These are phyloP conservation scores for Aldabrachelys gigantea DNA, from an alignment of 2,113 vertebrate species.

Conservation along the genomic window DNA sequence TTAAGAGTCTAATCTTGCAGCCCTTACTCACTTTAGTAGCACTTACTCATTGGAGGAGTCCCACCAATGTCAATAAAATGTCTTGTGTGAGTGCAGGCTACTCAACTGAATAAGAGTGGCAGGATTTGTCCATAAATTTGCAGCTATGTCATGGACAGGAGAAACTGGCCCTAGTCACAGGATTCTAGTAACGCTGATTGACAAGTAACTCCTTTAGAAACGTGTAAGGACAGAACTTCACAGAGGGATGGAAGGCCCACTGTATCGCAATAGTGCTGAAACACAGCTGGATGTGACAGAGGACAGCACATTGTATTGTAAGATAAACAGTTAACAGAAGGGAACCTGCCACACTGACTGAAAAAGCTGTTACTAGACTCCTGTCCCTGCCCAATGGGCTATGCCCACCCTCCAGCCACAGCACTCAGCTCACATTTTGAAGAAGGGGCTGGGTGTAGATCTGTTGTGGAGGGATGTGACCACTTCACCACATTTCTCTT, in stretches of 20 bases:
- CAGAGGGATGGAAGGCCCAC: not conserved
- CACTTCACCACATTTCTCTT: not conserved
- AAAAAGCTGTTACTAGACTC: not conserved
- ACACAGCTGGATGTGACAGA: not conserved
- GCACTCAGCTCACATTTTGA: not conserved
- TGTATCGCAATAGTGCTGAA: not conserved
- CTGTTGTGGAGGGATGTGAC: not conserved
- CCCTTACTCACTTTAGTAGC: not conserved
- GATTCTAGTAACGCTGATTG: not conserved
- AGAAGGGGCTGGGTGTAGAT: not conserved
- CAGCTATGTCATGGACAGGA: not conserved
- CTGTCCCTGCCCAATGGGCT: not conserved
- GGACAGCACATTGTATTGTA: not conserved
- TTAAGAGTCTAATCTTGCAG: not conserved
- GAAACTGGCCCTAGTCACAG: not conserved
- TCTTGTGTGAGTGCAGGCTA: fast-evolving
- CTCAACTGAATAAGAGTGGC: not conserved
- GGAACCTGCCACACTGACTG: not conserved
- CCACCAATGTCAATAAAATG: not conserved
- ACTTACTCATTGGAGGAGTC: not conserved
- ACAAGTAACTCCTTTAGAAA: not conserved
- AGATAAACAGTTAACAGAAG: not conserved
- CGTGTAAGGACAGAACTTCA: not conserved
- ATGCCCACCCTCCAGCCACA: not conserved
- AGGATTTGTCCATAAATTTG: not conserved